Conservation (phyloP, 1,140 invertebrate species). For the Babylonia areolata region DNA sequence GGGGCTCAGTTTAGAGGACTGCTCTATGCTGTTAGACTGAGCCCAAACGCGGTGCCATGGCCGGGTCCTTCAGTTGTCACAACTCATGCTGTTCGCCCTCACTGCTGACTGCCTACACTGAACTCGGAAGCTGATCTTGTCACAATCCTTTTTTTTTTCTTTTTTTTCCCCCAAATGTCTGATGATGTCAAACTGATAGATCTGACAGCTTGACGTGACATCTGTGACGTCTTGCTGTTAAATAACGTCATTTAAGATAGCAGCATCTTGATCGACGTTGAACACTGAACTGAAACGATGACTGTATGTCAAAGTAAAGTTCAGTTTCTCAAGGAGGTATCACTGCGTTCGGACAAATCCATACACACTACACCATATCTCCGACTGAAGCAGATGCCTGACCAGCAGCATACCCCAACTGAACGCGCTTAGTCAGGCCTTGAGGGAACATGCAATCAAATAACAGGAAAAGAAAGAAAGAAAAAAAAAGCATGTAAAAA, state of each 20-base stretch:
- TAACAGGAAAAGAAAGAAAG: too few relatives aligned
- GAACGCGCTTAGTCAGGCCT: too few relatives aligned
- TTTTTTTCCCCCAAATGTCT: neutral
- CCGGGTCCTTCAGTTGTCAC: neutral
- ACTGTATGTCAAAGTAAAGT: neutral
- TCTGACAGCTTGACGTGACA: neutral
- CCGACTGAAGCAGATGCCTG: too few relatives aligned
- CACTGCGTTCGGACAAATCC: too few relatives aligned
- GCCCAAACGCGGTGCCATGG: neutral
- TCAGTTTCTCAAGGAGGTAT: neutral
- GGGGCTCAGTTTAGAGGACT: neutral
- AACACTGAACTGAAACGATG: neutral
- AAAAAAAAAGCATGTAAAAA: too few relatives aligned
- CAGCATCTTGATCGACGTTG: too few relatives aligned
- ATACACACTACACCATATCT: neutral
- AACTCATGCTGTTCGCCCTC: neutral
- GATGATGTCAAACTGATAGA: neutral
- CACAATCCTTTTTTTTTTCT: constrained; percentile 11
- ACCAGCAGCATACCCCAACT: neutral
- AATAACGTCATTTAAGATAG: too few relatives aligned
- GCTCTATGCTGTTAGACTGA: neutral
- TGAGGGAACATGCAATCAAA: too few relatives aligned
- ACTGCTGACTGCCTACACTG: neutral
- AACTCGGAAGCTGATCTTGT: neutral
- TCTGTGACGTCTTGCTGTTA: neutral